phyloP scores from a whole-genome alignment of 2,113 vertebrate genomes.

The Gobiocypris rarus region DNA sequence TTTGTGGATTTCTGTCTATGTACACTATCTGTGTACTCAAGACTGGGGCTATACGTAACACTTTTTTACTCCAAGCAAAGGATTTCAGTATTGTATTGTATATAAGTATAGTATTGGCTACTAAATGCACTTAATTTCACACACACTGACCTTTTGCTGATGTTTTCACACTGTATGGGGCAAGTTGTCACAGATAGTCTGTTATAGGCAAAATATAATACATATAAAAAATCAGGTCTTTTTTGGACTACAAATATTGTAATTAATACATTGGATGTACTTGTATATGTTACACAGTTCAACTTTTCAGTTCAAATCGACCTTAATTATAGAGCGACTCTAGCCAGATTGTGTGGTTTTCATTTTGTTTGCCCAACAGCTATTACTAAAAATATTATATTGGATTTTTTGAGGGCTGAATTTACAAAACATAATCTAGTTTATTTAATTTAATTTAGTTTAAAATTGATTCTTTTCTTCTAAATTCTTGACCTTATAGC shows the following conservation, averaged over 20 bases:
- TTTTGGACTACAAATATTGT: neutral
- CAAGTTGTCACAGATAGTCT: neutral
- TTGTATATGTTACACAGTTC: neutral
- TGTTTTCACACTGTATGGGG: neutral
- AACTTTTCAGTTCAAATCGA: neutral
- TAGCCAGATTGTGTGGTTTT: neutral
- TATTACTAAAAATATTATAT: neutral
- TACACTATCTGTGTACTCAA: neutral
- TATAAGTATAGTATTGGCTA: neutral
- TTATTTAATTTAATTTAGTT: neutral
- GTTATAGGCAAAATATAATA: neutral
- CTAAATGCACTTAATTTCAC: neutral
- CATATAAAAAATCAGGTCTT: neutral
- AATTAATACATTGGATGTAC: neutral
- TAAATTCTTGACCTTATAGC: neutral
- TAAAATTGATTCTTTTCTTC: too few relatives aligned
- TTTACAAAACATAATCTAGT: neutral
- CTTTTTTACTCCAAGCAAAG: neutral
- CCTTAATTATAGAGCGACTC: neutral
- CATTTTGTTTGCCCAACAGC: neutral
- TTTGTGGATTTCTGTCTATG: neutral
- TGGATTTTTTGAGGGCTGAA: neutral
- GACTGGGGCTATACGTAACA: neutral
- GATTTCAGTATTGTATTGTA: neutral
- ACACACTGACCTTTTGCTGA: neutral